Conservation (phyloP, 2,113 vertebrate species). For the Fregetta grallaria region DNA sequence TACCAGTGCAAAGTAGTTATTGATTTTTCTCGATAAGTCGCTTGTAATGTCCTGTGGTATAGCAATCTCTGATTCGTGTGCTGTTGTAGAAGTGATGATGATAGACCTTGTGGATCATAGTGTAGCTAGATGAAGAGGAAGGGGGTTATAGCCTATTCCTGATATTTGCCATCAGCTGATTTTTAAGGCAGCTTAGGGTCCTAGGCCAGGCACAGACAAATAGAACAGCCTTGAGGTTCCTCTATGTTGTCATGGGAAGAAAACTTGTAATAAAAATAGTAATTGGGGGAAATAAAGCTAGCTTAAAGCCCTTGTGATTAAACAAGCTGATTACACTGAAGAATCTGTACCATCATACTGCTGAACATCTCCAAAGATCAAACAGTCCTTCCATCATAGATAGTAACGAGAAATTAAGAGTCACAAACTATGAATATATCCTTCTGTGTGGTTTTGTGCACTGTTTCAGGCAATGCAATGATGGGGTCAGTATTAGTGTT, state of each 20-base stretch:
- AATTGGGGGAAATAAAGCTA: neutral
- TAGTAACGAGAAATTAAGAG: neutral
- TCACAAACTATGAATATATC: neutral
- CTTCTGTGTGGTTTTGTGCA: neutral
- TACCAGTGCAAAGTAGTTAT: neutral
- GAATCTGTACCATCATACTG: neutral
- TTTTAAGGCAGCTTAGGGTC: neutral
- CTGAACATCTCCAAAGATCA: neutral
- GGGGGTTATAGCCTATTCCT: neutral
- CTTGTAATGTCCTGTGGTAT: neutral
- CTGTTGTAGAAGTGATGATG: neutral
- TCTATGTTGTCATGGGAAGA: neutral
- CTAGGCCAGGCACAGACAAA: neutral
- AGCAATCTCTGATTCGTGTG: neutral
- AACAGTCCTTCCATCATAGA: neutral
- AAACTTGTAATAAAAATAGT: neutral
- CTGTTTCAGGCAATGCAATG: neutral
- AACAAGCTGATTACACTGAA: neutral
- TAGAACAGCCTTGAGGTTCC: neutral
- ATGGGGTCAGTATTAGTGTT: accelerated
- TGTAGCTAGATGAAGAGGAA: neutral
- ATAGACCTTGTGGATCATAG: neutral
- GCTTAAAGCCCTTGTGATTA: neutral
- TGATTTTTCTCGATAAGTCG: neutral
- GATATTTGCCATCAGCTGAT: neutral